A percentile compares a stretch with the other conserved stretches of the same genome.
Evolutionary conservation across 2,113 vertebrate genomes (phyloP).

Genomic region (Pterophyllum scalare): DNA sequence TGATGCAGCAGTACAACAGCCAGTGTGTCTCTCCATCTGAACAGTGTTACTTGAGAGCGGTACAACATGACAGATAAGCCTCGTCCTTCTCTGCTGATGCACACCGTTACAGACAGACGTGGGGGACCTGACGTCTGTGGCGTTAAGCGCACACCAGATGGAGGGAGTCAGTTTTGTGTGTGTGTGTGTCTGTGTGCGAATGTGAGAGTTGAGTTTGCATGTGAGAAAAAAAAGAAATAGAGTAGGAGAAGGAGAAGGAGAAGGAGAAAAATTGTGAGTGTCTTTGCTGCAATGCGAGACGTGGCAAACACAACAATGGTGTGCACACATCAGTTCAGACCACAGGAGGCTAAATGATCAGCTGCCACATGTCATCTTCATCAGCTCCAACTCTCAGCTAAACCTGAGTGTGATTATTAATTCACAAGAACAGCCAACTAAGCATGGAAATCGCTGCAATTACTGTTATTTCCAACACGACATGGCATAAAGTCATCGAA

Average conservation of each 20-base stretch:
- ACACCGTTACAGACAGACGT: constrained; percentile 6
- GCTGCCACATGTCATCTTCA: background rate
- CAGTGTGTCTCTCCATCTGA: constrained; percentile 39
- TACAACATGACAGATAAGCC: constrained; percentile 36
- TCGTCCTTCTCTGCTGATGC: constrained; percentile 25
- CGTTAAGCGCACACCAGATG: constrained; percentile 39
- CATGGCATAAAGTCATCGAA: background rate
- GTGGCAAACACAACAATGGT: background rate
- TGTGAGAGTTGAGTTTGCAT: background rate
- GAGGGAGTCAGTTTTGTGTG: constrained; percentile 16
- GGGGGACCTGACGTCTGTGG: constrained; percentile 31
- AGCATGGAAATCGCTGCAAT: constrained; percentile 8
- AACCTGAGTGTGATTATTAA: background rate
- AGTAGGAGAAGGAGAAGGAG: background rate
- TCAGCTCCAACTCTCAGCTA: background rate
- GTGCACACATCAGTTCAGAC: background rate
- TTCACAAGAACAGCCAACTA: background rate
- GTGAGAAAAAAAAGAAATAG: background rate
- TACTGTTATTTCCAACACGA: constrained; percentile 9
- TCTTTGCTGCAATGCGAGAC: background rate
- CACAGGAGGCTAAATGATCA: constrained; percentile 3
- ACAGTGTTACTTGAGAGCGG: constrained; percentile 42
- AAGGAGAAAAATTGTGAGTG: background rate
- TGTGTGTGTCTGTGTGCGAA: background rate
- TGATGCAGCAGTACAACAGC: constrained; percentile 61